Conservation (phyloP, 1,140 invertebrate genomes). For the Lithobius niger region DNA sequence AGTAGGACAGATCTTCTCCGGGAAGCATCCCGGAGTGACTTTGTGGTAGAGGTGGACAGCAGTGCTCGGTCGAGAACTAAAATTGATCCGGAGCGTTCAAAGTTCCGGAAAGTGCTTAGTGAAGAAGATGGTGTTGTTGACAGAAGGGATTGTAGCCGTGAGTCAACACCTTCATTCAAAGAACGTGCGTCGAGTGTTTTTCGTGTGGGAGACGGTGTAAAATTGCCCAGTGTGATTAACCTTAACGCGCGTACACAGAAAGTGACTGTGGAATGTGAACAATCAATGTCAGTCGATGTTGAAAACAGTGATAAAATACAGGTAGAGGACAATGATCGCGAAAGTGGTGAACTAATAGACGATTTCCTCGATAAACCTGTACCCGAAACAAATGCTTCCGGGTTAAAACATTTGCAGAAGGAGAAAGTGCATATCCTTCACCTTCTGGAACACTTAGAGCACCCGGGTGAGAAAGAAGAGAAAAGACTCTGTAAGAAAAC, state of each 20-base stretch:
- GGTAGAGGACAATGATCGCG: slow-evolving; percentile 14
- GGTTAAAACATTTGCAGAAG: slow-evolving; percentile 28
- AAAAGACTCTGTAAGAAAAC: not conserved
- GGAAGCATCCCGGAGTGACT: not conserved
- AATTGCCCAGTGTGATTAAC: not conserved
- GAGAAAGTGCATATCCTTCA: slow-evolving; percentile 28
- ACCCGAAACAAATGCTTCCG: slow-evolving; percentile 19
- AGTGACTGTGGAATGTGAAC: not conserved
- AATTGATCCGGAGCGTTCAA: not conserved
- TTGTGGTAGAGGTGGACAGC: not conserved
- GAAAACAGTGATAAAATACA: slow-evolving; percentile 21
- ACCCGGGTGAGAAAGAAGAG: not conserved
- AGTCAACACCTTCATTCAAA: not conserved
- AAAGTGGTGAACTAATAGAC: slow-evolving; percentile 10
- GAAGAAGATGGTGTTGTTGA: not conserved
- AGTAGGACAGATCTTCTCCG: not conserved
- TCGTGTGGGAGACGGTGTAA: not conserved
- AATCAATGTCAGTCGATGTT: slow-evolving; percentile 11
- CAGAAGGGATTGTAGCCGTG: not conserved
- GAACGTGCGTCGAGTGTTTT: not conserved
- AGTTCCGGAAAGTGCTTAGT: slow-evolving; percentile 6
- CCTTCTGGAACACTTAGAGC: slow-evolving; percentile 25
- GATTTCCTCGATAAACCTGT: slow-evolving; percentile 12
- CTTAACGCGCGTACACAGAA: not conserved
- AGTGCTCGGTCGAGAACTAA: not conserved